Percentiles rank a stretch among this genome's conserved stretches.
These are phyloP conservation scores for Podarcis muralis DNA, from an alignment of 2,113 vertebrate species.

Conservation along the genomic window DNA sequence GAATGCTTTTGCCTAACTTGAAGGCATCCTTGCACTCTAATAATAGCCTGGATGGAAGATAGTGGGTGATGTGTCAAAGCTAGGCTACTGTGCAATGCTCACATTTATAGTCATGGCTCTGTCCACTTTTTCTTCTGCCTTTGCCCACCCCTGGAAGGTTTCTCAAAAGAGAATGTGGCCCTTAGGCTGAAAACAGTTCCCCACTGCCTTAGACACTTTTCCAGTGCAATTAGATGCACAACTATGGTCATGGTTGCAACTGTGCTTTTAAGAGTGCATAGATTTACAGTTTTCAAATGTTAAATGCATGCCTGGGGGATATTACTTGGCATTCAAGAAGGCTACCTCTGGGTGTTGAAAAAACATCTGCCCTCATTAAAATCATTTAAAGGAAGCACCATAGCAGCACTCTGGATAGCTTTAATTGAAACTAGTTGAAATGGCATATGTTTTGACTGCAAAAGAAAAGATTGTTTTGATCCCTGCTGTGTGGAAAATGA, in stretches of 20 bases:
- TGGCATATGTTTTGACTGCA: conserved; percentile 22
- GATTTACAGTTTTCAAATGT: neutral
- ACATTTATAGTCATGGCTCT: no score
- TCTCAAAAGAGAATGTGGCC: no score
- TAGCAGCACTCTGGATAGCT: conserved; percentile 29
- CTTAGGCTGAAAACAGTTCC: neutral
- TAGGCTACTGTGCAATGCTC: no score
- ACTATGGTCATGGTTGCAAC: neutral
- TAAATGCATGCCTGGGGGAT: neutral
- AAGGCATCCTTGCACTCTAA: no score
- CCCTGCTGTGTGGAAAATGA: conserved; percentile 18
- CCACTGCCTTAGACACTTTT: neutral
- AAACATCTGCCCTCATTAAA: conserved; percentile 43
- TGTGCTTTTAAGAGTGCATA: neutral
- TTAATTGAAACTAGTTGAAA: conserved; percentile 53
- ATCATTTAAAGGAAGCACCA: conserved; percentile 28
- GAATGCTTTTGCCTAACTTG: no score
- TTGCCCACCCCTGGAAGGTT: no score
- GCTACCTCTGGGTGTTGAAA: conserved; percentile 3
- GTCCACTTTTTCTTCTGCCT: no score
- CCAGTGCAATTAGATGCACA: neutral
- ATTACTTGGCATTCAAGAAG: conserved; percentile 13
- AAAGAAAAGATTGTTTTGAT: conserved; percentile 26
- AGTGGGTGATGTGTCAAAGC: no score
- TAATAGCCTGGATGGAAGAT: no score